Conservation (phyloP, 1,140 invertebrate genomes). For the Oreohelix idahoensis region DNA sequence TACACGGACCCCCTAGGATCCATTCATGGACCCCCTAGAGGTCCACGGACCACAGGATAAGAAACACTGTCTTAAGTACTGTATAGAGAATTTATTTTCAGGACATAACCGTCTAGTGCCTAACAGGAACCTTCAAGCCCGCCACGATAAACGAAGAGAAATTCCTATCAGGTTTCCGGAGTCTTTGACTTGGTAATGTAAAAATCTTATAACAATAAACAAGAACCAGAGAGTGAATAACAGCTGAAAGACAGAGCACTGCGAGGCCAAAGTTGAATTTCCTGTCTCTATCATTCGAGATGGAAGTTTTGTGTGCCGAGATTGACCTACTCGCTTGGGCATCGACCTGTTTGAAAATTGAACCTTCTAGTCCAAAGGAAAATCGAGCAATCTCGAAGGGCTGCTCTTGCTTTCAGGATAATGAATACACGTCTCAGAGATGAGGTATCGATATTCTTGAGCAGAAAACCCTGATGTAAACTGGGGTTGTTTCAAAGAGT, state of each 20-base stretch:
- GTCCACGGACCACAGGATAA: too few species aligned
- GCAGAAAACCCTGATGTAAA: not conserved
- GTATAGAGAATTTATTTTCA: too few species aligned
- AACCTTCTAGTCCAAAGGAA: not conserved
- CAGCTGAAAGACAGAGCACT: not conserved
- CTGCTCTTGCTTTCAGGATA: not conserved
- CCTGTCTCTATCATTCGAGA: not conserved
- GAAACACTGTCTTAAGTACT: too few species aligned
- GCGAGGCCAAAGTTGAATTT: not conserved
- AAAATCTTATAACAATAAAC: not conserved
- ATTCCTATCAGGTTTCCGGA: not conserved
- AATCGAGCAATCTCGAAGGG: not conserved
- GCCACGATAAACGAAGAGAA: not conserved
- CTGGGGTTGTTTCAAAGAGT: not conserved
- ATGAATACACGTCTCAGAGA: not conserved
- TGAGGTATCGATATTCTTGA: not conserved
- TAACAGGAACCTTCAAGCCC: too few species aligned
- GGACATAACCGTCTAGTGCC: too few species aligned
- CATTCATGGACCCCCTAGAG: too few species aligned
- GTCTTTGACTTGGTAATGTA: not conserved
- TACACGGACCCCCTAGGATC: too few species aligned
- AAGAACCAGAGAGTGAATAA: not conserved
- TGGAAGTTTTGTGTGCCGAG: not conserved
- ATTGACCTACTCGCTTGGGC: not conserved
- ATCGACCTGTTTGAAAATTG: slow-evolving; percentile 12